A percentile compares a stretch with the other conserved stretches of the same genome.
phyloP scores from a whole-genome alignment of 2,797 vertebrate species.

The Crocodylus rhombifer region DNA sequence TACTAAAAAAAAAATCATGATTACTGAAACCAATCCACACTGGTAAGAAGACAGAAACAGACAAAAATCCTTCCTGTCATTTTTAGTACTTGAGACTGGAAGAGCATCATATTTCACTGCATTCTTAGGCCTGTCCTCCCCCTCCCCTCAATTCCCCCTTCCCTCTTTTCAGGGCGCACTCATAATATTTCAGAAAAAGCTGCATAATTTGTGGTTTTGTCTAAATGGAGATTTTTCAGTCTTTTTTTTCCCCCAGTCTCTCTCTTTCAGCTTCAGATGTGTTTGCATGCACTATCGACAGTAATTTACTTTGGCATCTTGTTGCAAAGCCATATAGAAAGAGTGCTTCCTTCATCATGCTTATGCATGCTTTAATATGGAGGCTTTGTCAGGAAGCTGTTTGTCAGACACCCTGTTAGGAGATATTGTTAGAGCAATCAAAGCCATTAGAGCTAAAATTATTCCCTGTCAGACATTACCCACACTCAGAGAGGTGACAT shows the following conservation, averaged over 20 bases:
- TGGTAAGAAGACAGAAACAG: not conserved
- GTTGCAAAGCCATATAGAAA: conserved; percentile 38
- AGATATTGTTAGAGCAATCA: conserved; percentile 26
- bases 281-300: conserved; percentile 46
- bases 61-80: not conserved
- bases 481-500: not conserved
- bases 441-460: conserved; percentile 2
- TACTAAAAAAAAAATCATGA: not conserved
- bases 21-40: not conserved
- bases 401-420: conserved; percentile 38
- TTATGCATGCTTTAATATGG: conserved; percentile 1
- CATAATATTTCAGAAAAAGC: not conserved
- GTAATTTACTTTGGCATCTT: conserved; percentile 37
- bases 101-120: not conserved
- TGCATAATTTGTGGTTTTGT: conserved; percentile 9
- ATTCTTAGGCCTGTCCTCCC: not conserved
- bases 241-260: not conserved
- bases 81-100: not conserved
- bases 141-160: not conserved
- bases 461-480: not conserved
- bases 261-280: not conserved
- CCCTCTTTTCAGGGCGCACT: not conserved
- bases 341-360: conserved; percentile 5
- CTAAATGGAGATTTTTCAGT: conserved; percentile 9
- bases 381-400: conserved; percentile 19